Base-by-base conservation (phyloP, 1,140 invertebrate species). In the Centruroides sculpturatus region DNA sequence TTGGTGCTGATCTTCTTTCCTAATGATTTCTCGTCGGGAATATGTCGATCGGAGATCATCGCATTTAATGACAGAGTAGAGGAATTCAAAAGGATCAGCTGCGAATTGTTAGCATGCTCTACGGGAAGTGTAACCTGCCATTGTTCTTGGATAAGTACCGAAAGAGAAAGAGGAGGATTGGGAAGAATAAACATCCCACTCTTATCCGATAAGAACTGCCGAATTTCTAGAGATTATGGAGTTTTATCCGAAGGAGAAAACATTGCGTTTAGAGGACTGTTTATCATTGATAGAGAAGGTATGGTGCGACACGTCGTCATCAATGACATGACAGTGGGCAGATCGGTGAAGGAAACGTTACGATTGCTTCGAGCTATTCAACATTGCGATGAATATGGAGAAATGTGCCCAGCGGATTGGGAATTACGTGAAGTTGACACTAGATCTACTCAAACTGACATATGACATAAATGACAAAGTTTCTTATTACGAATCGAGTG, bases 131-230 rank as follows among this genome's bases (percentile, higher is more conserved):
- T 94, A 72, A 94, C 88, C 75, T 84, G 81, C 53, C 92, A 96
- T 73, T 80, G 94, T 67, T 92, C 92, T 7, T 96, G 92, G 80
- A 81, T 93, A n/a, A 96, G 96, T 71, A 94, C 90, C 1, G 84
- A 92, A 4, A 83, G 95, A 48, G 97, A 98, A 72, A 82, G 96
- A 71, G 97, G 92, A 69, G 96, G 97, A 67, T 78, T 99, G 35
- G 96, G 96, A 8, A 80, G 84, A 61, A 92, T 99, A 89, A 86
- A 92, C 57, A 98, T 99, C 70, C 95, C 97, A 4, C 76, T 99
- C 23, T 76, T 99, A 62, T 85, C 94, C 59, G 97, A 99, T 74
- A 97, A 96, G 73, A 92, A 83, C 46, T 78, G 81, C 66, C 82
- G 85, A 69, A 92, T 98, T 70, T 78, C 92, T 35, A 83, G 82